Evolutionary conservation across 1,140 invertebrate species (phyloP).

Genomic region (Acromyrmex heyeri): DNA sequence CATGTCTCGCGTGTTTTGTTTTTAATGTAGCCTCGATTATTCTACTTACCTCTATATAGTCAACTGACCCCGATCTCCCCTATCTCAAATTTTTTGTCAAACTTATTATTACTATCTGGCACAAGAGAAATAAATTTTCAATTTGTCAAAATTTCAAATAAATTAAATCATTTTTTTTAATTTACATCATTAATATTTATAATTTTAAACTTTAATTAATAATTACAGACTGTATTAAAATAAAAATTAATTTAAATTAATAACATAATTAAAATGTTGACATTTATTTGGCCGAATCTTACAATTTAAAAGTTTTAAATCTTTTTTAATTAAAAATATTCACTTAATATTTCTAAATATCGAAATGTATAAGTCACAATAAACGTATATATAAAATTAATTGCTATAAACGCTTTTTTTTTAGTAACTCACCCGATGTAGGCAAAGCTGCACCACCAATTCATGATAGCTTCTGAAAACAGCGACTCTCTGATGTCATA

Average conservation of each 20-base stretch:
- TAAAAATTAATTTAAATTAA: conserved; percentile 9
- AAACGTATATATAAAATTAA: not conserved
- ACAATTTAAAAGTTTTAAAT: not conserved
- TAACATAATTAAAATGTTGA: not conserved
- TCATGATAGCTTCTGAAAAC: conserved; percentile 94
- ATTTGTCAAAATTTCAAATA: not conserved
- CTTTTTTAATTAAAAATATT: not conserved
- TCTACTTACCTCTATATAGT: too few relatives aligned
- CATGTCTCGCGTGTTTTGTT: too few relatives aligned
- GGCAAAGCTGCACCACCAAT: conserved; percentile 95
- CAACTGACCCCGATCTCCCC: too few relatives aligned
- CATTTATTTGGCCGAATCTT: not conserved
- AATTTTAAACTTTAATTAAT: not conserved
- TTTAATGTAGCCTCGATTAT: too few relatives aligned
- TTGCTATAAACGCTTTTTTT: not conserved
- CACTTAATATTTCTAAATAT: not conserved
- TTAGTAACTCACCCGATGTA: conserved; percentile 91
- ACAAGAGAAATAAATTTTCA: conserved; percentile 3
- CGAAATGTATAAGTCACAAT: not conserved
- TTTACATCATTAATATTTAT: not conserved
- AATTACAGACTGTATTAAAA: not conserved
- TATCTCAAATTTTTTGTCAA: not conserved
- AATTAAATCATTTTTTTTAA: conserved; percentile 21
- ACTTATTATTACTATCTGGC: not conserved
- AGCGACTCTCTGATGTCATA: conserved; percentile 92